Conservation (phyloP, 2,797 vertebrate species). For the Merluccius polli region DNA sequence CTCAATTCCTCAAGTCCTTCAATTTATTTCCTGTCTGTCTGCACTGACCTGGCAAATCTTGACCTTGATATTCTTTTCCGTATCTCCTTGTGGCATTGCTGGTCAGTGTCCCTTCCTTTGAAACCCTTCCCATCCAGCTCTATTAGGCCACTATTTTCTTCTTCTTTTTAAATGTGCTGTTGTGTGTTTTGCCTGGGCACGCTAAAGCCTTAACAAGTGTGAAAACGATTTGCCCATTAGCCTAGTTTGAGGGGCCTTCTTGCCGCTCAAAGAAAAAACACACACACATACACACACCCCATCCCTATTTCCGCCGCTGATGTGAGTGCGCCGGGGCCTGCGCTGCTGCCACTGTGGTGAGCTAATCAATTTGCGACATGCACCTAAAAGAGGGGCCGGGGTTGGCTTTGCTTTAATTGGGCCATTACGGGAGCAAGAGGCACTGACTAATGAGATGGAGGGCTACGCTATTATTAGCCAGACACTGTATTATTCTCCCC, state of each 20-base stretch:
- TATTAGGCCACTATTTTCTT: neutral
- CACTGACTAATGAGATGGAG: constrained; percentile 52
- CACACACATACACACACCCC: neutral
- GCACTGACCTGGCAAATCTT: neutral
- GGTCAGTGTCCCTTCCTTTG: neutral
- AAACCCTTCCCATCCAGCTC: neutral
- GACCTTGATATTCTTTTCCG: neutral
- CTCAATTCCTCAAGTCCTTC: neutral
- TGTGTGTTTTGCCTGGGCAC: constrained; percentile 52
- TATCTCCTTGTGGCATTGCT: neutral
- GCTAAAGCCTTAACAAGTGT: constrained; percentile 68
- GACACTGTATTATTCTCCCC: constrained; percentile 49
- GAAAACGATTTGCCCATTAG: constrained; percentile 67
- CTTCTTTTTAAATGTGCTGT: constrained; percentile 15
- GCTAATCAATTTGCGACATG: constrained; percentile 70
- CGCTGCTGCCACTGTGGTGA: constrained; percentile 44
- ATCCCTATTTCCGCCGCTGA: constrained; percentile 36
- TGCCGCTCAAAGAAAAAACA: neutral
- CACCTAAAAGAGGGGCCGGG: constrained; percentile 63
- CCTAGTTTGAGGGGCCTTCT: constrained; percentile 43
- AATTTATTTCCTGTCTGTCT: too few species aligned
- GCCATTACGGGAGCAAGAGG: constrained; percentile 63
- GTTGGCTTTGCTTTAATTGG: constrained; percentile 63
- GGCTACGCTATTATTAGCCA: constrained; percentile 53
- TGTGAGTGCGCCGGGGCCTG: constrained; percentile 56